These are phyloP conservation scores for Aphelenchoides besseyi DNA, from an alignment of 1,140 invertebrate genomes.

Conservation along the genomic window DNA sequence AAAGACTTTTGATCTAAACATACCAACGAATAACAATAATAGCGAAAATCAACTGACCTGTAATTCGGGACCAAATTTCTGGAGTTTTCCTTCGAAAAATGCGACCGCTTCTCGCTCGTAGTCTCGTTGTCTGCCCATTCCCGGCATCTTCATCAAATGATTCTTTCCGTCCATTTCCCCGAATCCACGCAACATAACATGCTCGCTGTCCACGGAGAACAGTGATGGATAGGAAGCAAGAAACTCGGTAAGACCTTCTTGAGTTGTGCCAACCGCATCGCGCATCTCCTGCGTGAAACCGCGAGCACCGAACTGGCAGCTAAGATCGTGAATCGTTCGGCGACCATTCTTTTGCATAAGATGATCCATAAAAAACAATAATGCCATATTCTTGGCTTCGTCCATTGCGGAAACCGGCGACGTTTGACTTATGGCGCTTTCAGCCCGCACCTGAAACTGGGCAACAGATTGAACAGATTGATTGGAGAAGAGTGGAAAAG, in stretches of 20 bases:
- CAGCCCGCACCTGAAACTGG: neutral
- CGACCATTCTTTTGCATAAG: slow-evolving; percentile 84
- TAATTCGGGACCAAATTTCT: slow-evolving; percentile 81
- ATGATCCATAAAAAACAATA: slow-evolving; percentile 90
- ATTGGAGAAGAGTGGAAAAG: neutral
- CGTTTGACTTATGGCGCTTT: neutral
- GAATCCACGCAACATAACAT: slow-evolving; percentile 79
- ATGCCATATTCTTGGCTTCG: slow-evolving; percentile 74
- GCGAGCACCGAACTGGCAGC: slow-evolving; percentile 68
- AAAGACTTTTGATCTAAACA: slow-evolving; percentile 76
- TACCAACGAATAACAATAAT: neutral
- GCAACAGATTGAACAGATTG: neutral
- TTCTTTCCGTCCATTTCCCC: slow-evolving; percentile 62
- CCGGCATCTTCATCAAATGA: slow-evolving; percentile 63
- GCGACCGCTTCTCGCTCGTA: slow-evolving; percentile 87
- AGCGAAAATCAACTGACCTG: slow-evolving; percentile 66
- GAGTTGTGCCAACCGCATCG: slow-evolving; percentile 62
- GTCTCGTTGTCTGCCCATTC: slow-evolving; percentile 72
- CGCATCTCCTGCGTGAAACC: slow-evolving; percentile 61
- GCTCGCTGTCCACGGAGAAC: slow-evolving; percentile 80
- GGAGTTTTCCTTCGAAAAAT: slow-evolving; percentile 84
- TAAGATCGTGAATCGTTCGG: slow-evolving; percentile 87
- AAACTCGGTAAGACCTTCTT: slow-evolving; percentile 76
- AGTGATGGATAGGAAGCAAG: slow-evolving; percentile 83
- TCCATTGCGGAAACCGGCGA: neutral